Evolutionary conservation across 2,113 vertebrate genomes (phyloP).

Genomic region (Menura novaehollandiae): DNA sequence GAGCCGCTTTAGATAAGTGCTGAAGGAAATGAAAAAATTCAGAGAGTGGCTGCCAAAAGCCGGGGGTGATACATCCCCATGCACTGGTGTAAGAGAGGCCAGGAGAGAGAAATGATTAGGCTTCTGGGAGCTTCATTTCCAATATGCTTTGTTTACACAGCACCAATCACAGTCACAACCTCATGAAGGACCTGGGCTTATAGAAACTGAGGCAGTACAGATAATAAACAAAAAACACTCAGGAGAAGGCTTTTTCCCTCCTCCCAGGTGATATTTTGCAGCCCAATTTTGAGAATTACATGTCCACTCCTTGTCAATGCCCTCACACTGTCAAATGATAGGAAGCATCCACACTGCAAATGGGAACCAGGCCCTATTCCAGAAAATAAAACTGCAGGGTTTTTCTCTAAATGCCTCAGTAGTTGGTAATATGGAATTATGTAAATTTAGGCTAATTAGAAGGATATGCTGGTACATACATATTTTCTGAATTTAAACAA

Average conservation of each 20-base stretch:
- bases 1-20: neutral
- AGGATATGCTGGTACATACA: neutral
- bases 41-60: neutral
- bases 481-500: constrained; percentile 12
- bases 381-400: neutral
- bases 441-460: constrained; percentile 1
- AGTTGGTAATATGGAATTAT: neutral
- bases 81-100: neutral
- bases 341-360: neutral
- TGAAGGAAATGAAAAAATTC: neutral
- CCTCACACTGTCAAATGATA: neutral
- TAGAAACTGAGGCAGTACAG: neutral
- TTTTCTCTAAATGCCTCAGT: neutral
- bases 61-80: neutral
- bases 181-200: neutral
- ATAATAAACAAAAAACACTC: neutral
- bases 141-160: neutral
- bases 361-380: neutral
- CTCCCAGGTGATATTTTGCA: neutral
- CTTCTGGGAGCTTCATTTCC: neutral
- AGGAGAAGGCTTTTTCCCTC: neutral
- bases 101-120: neutral
- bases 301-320: neutral
- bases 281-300: neutral
- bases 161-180: neutral